Percentiles rank a stretch among this genome's conserved stretches.
phyloP scores from a whole-genome alignment of 2,113 vertebrate genomes.

The Forbesichthys papilliferus region DNA sequence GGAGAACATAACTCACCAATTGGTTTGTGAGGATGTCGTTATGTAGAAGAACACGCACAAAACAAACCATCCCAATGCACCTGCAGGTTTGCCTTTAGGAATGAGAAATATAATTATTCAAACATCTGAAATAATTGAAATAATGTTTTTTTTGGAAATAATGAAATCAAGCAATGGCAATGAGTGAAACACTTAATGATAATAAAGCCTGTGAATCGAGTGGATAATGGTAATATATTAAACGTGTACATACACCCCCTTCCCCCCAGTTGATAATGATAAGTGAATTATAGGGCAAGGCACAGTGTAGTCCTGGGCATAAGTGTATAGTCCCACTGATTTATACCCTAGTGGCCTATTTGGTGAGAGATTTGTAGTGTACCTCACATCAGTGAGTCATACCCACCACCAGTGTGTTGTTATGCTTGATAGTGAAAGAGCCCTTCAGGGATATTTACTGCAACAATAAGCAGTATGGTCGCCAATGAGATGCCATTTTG shows the following conservation, averaged over 20 bases:
- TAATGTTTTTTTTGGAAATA: background rate
- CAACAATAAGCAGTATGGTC: background rate
- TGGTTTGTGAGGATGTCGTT: too few relatives aligned
- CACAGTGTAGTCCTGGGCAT: slow-evolving; percentile 7
- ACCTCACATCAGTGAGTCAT: slow-evolving; percentile 49
- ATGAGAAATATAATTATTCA: too few relatives aligned
- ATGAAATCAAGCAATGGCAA: background rate
- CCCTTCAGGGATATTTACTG: slow-evolving; percentile 23
- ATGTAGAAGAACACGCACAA: background rate
- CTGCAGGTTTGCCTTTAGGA: background rate
- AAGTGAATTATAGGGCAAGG: slow-evolving; percentile 41
- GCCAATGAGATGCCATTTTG: slow-evolving; percentile 19
- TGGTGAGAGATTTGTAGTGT: slow-evolving; percentile 44
- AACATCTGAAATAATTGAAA: too few relatives aligned
- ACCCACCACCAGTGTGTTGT: slow-evolving; percentile 47
- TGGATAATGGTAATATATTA: too few relatives aligned
- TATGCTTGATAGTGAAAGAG: slow-evolving; percentile 47
- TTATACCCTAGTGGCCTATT: slow-evolving; percentile 49
- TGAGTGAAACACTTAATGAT: too few relatives aligned
- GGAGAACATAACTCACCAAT: too few relatives aligned
- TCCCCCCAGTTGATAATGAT: background rate
- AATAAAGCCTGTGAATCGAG: too few relatives aligned
- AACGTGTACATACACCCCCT: too few relatives aligned
- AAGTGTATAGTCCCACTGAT: slow-evolving; percentile 41
- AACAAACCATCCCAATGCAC: background rate